phyloP scores from a whole-genome alignment of 2,113 vertebrate genomes.

The Pteruthius melanotis region DNA sequence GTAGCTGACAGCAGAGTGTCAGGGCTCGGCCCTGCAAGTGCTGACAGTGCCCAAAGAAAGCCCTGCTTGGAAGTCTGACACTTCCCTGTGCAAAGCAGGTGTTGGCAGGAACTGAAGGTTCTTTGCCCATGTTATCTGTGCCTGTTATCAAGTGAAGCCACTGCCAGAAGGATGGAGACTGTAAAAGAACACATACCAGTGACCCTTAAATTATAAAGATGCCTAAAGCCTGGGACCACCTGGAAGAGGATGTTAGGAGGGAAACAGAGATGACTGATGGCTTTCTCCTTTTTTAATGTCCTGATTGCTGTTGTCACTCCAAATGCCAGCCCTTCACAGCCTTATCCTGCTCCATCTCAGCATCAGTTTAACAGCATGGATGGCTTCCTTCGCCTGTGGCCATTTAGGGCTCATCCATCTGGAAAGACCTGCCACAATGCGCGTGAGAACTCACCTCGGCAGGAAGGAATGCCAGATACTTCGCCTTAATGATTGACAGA shows the following conservation, averaged over 20 bases:
- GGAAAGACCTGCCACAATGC: background rate
- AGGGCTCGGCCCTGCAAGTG: fast-evolving
- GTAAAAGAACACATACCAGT: background rate
- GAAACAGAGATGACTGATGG: background rate
- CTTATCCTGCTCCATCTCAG: constrained; percentile 40
- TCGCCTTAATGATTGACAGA: constrained; percentile 48
- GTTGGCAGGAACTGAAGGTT: background rate
- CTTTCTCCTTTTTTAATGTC: background rate
- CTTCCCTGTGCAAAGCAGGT: constrained; percentile 8
- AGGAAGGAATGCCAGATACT: constrained; percentile 19
- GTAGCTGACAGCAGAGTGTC: background rate
- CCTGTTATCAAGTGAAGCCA: background rate
- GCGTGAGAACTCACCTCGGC: background rate
- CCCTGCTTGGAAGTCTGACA: background rate
- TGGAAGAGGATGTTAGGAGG: background rate
- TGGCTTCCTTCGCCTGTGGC: constrained; percentile 48
- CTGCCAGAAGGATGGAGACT: background rate
- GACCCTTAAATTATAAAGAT: constrained; percentile 12
- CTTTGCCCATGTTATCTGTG: background rate
- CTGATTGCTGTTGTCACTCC: constrained; percentile 12
- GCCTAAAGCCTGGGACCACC: constrained; percentile 42
- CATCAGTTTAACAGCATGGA: background rate
- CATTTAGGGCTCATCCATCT: constrained; percentile 37
- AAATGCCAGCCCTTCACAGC: background rate
- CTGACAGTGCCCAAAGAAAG: background rate